Base-by-base conservation (phyloP, 1,140 invertebrate species). In the Arctopsyche grandis region DNA sequence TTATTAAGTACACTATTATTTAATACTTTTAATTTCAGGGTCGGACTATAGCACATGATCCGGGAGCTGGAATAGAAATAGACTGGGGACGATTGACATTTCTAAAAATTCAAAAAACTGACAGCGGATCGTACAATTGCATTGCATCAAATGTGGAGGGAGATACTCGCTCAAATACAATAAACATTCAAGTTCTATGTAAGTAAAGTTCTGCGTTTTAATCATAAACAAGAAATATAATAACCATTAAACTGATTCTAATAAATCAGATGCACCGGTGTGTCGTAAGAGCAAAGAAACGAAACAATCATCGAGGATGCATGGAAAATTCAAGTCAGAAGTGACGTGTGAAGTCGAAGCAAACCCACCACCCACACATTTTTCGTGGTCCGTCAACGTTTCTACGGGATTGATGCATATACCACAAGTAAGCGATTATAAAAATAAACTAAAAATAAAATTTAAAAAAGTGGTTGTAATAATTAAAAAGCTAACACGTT, bases 111-210 rank as follows among this genome's bases (percentile, higher is more conserved):
- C 48, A 70, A 22, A 71, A 52, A 29, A 46, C 44, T 19, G 77
- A 78, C 21, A 44, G 77, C 16, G 77, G 77, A 26, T 44, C 66
- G 12, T 78, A 78, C 29, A 78, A 73, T 44, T 78, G 77, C 24
- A 78, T 78, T 19, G 77, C 77, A 38, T 78, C 77, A 3, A 78
- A 78, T 19, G 77, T 78, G 0, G 77, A 78, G 60, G 77, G 77
- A 9, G 77, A 78, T 73, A 78, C 77, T 0, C 69, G 77, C n/a
- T 78, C 77, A n/a, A 78, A 78, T 73, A 78, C 69, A 9, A 12
- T 78, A 10, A 71, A 14, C 5, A 29, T 78, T 12, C 66, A 78
- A 71, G 77, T 78, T 5, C 38, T 77, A 56, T 77, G 76, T 77
- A 52, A 69, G 63, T 48, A 5, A 56, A 16, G 46, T 52, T 69